Base-by-base conservation (phyloP, 2,797 vertebrate species). In the Dendrocincla tyrannina region DNA sequence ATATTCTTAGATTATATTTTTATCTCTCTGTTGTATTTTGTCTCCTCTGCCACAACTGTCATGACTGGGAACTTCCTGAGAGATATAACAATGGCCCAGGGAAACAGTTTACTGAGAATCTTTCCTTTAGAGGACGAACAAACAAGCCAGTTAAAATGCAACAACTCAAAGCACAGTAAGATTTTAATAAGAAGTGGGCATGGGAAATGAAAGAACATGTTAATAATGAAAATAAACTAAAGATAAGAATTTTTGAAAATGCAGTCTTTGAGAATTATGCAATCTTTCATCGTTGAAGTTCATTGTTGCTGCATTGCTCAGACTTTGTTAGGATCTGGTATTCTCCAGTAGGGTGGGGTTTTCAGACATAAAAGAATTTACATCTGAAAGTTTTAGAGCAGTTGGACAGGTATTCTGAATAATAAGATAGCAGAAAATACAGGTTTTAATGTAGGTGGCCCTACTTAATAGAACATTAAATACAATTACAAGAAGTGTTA, bases 231-330 rank as follows among this genome's bases (percentile, higher is more conserved):
- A 72, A 87, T 55, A 30, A 17, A 0, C 24, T 59, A 52, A 67
- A 53, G 22, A 13, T 8, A 74, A 52, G 49, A 56, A 56, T 59
- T 7, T 56, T 18, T 59, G 15, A 87, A 85, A 79, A 91, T 2
- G 11, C 3, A 63, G 14, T 42, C 33, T 83, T 69, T 49, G 18
- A 73, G n/a, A 92, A 69, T 33, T 46, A 62, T 33, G 25, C 87
- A 78, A 58, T 89, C 30, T 62, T 88, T 79, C 42, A 58, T 2
- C 20, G 20, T 12, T 58, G 11, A 68, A n/a, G 46, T 72, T 90
- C n/a, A 47, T 69, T 92, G 85, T 70, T 74, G 55, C 47, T 76
- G 63, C 17, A n/a, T n/a, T 79, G 24, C 33, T 76, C n/a, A 64
- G 32, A n/a, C 17, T 73, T 50, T 15, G 49, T 72, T 46, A 72